Conservation (phyloP, 2,113 vertebrate genomes). For the Oryzias woworae region DNA sequence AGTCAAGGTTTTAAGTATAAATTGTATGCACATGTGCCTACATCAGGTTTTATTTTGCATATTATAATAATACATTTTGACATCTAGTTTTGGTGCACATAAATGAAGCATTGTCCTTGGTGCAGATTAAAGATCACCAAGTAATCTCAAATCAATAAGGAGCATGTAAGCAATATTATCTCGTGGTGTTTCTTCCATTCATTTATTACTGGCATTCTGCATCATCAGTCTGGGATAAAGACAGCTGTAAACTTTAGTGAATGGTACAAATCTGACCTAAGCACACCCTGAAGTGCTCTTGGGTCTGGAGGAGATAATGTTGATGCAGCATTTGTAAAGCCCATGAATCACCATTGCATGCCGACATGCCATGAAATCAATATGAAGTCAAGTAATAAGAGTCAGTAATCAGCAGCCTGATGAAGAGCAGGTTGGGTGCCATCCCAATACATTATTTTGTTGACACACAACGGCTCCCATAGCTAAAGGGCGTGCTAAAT, state of each 20-base stretch:
- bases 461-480: slow-evolving; percentile 40
- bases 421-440: slow-evolving; percentile 35
- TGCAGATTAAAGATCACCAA: slow-evolving; percentile 12
- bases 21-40: neutral
- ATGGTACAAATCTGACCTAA: slow-evolving; percentile 43
- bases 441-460: slow-evolving; percentile 38
- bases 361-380: slow-evolving; percentile 62
- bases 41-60: neutral
- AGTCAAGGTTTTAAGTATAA: neutral
- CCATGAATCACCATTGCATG: slow-evolving; percentile 44
- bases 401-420: slow-evolving; percentile 40
- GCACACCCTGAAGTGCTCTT: slow-evolving; percentile 18
- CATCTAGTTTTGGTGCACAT: neutral
- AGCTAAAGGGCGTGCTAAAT: slow-evolving; percentile 46
- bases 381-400: slow-evolving; percentile 55
- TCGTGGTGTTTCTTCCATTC: slow-evolving; percentile 9
- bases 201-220: slow-evolving; percentile 17
- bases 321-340: slow-evolving; percentile 55
- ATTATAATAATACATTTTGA: neutral
- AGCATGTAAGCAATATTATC: slow-evolving; percentile 25
- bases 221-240: slow-evolving; percentile 29
- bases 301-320: slow-evolving; percentile 44
- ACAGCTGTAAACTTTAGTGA: slow-evolving; percentile 36
- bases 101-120: neutral
- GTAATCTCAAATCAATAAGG: slow-evolving; percentile 26